Base-by-base conservation (phyloP, 64 coral and sea anemone genomes). In the Porites lutea region DNA sequence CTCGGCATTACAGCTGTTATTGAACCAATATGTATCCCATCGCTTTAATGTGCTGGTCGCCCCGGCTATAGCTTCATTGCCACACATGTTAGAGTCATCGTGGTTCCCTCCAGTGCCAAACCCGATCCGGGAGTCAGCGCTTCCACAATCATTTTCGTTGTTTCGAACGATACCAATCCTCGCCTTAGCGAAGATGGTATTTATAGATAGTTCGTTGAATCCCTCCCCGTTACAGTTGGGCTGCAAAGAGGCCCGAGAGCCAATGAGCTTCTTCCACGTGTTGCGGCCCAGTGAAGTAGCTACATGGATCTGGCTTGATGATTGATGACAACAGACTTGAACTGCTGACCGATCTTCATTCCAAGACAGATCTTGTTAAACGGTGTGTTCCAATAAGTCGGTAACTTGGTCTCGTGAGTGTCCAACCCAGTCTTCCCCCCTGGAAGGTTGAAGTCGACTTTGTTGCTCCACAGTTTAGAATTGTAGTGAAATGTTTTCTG, bases 1-100 rank as follows among this genome's bases (percentile, higher is more conserved):
- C 27, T 37, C 0, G 0, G 27, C 1, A 37, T 37, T 37, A 37
- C 27, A 37, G 27, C 27, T 37, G 1, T 71, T 23, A 92, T 71
- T 92, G 80, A 20, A 92, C 48, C 15, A 92, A 49, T 9, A 92
- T 64, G 53, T 92, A 92, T 44, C 90, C 83, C 21, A 86, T 86
- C 14, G 90, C 90, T 11, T 92, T 86, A 48, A 86, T 86, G 22
- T 8, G 45, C 62, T 37, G 27, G 0, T 37, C 27, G 27, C 27
- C 27, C 27, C 27, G 27, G 27, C 0, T 9, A 54, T 52, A 7
- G 90, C 81, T 49, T 86, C 90, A 47, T 92, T 92, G 4, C 90
- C 81, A 65, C 90, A 92, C 2, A 70, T 75, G 48, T 86, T 92
- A 0, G 55, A 65, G 21, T 86, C 81, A 45, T 86, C 80, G 0